Evolutionary conservation across 2,888 invertebrate genomes (phyloP).

Genomic region (Fragum whitleyi): DNA sequence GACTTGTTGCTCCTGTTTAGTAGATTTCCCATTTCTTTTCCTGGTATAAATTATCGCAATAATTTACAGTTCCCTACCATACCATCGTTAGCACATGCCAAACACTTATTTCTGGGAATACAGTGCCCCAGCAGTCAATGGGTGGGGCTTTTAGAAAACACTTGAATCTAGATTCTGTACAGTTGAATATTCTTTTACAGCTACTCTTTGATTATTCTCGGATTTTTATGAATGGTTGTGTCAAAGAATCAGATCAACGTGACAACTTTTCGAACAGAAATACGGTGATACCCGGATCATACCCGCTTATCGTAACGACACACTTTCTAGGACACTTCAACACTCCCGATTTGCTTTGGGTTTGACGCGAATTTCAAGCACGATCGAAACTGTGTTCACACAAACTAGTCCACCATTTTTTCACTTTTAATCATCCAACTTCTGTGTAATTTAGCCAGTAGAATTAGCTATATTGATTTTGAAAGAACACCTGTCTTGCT

Average conservation of each 20-base stretch:
- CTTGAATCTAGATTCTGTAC: not conserved
- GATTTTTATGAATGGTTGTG: not conserved
- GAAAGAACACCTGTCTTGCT: slow-evolving; percentile 34
- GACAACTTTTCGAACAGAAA: not conserved
- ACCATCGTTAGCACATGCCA: not conserved
- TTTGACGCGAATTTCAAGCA: not conserved
- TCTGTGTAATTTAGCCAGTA: not conserved
- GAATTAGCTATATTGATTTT: slow-evolving; percentile 21
- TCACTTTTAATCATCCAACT: not conserved
- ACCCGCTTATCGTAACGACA: not conserved
- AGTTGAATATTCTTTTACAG: too few relatives aligned
- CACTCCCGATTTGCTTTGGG: not conserved
- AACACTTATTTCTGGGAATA: not conserved
- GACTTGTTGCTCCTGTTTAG: slow-evolving; percentile 67
- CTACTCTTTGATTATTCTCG: too few relatives aligned
- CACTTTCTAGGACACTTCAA: not conserved
- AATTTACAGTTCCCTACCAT: not conserved
- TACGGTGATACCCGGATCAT: not conserved
- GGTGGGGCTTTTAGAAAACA: not conserved
- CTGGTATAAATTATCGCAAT: slow-evolving; percentile 19
- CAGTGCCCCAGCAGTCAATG: not conserved
- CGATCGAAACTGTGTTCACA: not conserved
- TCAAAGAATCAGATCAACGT: not conserved
- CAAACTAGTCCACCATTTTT: slow-evolving; percentile 25
- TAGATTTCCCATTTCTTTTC: slow-evolving; percentile 72